Evolutionary conservation across 1,140 invertebrate species (phyloP), one percentile per base, ranked within the genome.

Genomic region (Penaeus chinensis): DNA sequence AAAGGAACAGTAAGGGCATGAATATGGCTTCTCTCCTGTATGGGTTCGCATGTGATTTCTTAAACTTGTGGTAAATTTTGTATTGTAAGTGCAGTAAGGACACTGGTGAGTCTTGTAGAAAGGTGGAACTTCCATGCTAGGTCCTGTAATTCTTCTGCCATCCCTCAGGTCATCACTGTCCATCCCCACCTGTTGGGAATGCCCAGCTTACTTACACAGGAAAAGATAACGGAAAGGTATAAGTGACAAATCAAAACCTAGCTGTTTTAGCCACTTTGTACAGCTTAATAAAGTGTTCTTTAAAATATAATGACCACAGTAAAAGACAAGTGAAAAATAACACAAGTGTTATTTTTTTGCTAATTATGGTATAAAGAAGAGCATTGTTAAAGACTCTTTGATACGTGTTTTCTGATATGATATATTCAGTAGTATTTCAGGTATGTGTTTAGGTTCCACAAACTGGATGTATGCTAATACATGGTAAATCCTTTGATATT

Each of bases 141-240:
- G 76, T 78, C 62, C 65, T 83, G 81, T 7, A 22, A 37, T 61
- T 61, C n/a, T 78, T 66, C 84, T 66, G 63, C 69, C 62, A 79
- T 65, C 32, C 84, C 61, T 85, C 76, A 19, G 76, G 62, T 79
- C 84, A 85, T 66, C 27, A 63, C 76, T 79, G 74, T 63, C 84
- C 84, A 85, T 76, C 60, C 84, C 77, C 84, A 85, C 63, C 84
- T 85, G 84, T 85, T 85, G 84, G 84, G 76, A 85, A 85, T 61
- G 84, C 74, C 76, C 62, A 79, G 76, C 84, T 85, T 78, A 79
- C 77, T 85, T 42, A 85, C 20, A 66, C 62, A 62, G 60, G n/a
- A 24, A 78, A 85, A 47, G 47, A 65, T 37, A 42, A 74, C 42
- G 32, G 69, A 71, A 47, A 65, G 27, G n/a, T n/a, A 22, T 47